Evolutionary conservation across 1,140 invertebrate species (phyloP).

Genomic region (Neodiprion lecontei): DNA sequence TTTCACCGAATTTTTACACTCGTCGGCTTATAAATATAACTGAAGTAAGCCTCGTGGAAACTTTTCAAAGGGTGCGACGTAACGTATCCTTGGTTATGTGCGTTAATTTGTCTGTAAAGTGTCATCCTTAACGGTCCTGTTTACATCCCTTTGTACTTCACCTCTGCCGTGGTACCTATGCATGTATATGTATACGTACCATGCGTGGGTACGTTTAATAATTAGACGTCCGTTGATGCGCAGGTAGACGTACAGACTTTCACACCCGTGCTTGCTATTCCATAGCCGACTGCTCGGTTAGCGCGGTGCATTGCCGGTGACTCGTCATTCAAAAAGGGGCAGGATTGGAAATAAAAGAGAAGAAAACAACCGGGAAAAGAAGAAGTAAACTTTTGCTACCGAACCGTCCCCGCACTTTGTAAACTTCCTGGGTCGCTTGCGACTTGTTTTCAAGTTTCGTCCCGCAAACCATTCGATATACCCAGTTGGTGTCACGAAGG

Average conservation of each 20-base stretch:
- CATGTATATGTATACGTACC: too few species aligned
- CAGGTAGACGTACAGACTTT: too few species aligned
- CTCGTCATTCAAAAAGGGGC: too few species aligned
- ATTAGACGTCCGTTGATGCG: too few species aligned
- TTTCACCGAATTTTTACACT: not conserved
- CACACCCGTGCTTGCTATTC: too few species aligned
- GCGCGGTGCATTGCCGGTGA: too few species aligned
- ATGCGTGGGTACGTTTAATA: too few species aligned
- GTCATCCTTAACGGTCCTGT: not conserved
- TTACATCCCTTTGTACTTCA: not conserved
- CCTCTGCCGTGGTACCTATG: not conserved
- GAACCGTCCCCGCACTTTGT: not conserved
- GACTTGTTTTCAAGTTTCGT: not conserved
- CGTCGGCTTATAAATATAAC: not conserved
- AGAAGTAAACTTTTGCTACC: not conserved
- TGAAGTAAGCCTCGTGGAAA: not conserved
- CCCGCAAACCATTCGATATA: constrained; percentile 1
- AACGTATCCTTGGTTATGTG: not conserved
- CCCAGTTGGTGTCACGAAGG: not conserved
- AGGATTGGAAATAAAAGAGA: not conserved
- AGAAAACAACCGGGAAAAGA: not conserved
- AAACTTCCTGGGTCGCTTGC: not conserved
- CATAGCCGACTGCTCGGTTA: too few species aligned
- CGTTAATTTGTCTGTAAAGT: constrained; percentile 3
- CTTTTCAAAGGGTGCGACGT: not conserved